Evolutionary conservation across 92 coral and sea anemone species (phyloP).

Genomic region (Epizoanthus fatuus): DNA sequence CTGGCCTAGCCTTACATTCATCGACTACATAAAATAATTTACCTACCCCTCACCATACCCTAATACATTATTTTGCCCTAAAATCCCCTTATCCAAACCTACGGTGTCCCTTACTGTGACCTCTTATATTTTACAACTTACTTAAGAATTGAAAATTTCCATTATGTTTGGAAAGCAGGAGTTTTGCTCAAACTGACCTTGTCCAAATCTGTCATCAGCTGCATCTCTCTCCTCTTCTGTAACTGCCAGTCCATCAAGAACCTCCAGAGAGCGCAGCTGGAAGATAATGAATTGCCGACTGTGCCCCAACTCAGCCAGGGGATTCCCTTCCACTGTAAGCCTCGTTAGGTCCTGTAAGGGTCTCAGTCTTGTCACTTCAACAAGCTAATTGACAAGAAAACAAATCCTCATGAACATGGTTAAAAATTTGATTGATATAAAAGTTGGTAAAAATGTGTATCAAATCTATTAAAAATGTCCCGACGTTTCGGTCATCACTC

Average conservation of each 20-base stretch:
- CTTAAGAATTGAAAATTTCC: no score
- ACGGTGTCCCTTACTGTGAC: no score
- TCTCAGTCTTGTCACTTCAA: constrained; percentile 88
- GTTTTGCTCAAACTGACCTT: constrained; percentile 64
- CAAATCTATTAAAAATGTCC: no score
- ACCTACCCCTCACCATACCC: no score
- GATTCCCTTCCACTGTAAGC: constrained; percentile 89
- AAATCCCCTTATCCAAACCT: no score
- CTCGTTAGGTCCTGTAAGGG: constrained; percentile 87
- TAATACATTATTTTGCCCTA: no score
- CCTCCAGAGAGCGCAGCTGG: constrained; percentile 86
- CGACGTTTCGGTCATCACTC: no score
- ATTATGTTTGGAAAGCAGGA: background rate
- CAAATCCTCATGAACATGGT: background rate
- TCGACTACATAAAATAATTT: no score
- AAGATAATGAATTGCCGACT: constrained; percentile 91
- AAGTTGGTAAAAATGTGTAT: no score
- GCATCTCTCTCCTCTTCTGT: constrained; percentile 79
- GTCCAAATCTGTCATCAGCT: constrained; percentile 96
- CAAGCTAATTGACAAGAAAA: constrained; percentile 60
- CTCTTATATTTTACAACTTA: no score
- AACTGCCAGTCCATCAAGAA: constrained; percentile 76
- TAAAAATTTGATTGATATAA: no score
- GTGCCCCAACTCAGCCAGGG: constrained; percentile 84
- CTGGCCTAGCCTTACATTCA: no score